Evolutionary conservation across 37 sponge, comb jelly and placozoan genomes (phyloP).

Genomic region (Chondrilla cf. caribensis): DNA sequence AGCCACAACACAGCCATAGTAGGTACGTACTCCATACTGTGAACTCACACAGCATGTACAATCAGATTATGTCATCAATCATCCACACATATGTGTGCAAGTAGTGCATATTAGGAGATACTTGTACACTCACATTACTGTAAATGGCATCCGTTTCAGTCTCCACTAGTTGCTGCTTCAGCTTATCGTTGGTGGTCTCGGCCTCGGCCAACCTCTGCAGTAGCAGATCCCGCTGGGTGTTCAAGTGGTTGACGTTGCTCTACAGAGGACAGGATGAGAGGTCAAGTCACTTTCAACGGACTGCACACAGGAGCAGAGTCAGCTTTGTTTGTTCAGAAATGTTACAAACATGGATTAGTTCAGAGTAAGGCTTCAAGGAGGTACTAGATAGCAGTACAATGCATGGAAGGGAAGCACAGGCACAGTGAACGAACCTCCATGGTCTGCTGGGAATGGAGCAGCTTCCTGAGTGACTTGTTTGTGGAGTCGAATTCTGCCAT

Average conservation of each 20-base stretch:
- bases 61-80: too few relatives aligned
- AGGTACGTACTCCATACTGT: background rate
- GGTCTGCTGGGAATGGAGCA: constrained; percentile 11
- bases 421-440: background rate
- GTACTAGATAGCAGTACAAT: too few relatives aligned
- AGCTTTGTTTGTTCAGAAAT: too few relatives aligned
- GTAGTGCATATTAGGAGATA: too few relatives aligned
- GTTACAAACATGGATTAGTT: too few relatives aligned
- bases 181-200: constrained; percentile 22
- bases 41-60: too few relatives aligned
- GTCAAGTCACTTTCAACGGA: too few relatives aligned
- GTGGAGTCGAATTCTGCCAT: constrained; percentile 34
- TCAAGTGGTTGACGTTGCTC: background rate
- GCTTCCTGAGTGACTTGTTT: constrained; percentile 40
- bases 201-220: constrained; percentile 33
- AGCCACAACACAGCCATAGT: too few relatives aligned
- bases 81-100: too few relatives aligned
- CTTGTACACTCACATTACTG: background rate
- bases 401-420: too few relatives aligned
- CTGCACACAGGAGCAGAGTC: too few relatives aligned
- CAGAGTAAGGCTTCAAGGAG: too few relatives aligned
- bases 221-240: constrained; percentile 37
- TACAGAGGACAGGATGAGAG: background rate
- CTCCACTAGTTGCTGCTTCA: constrained; percentile 33
- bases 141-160: constrained; percentile 27